Conservation (phyloP, 2,113 vertebrate species). For the Anser brachyrhynchus region DNA sequence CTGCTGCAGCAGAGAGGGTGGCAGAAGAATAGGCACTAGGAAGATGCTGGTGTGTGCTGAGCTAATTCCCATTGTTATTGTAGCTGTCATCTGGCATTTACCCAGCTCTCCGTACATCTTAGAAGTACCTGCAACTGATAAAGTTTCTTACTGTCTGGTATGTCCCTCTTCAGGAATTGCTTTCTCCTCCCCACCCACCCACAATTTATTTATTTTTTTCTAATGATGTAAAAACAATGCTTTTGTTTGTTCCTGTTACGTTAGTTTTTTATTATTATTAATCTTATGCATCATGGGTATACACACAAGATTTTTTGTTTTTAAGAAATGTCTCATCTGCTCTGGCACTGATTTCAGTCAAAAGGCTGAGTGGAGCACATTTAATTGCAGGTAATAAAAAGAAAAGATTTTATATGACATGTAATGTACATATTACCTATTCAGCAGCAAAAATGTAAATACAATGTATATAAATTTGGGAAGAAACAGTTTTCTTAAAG, state of each 20-base stretch:
- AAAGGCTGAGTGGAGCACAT: background rate
- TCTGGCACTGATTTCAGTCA: background rate
- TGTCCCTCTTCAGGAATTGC: background rate
- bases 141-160: background rate
- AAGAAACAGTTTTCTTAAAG: background rate
- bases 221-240: background rate
- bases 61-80: background rate
- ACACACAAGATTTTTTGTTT: background rate
- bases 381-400: background rate
- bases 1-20: background rate
- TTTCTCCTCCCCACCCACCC: rapidly evolving
- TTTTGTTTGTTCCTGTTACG: background rate
- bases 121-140: background rate
- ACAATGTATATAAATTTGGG: background rate
- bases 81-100: background rate
- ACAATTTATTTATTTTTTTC: background rate
- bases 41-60: background rate
- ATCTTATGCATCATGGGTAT: background rate
- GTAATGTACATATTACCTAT: background rate
- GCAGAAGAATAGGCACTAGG: background rate
- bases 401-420: background rate
- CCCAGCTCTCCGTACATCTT: background rate
- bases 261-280: background rate
- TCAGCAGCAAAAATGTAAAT: background rate
- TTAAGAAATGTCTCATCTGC: background rate